A percentile compares a stretch with the other conserved stretches of the same genome.
Evolutionary conservation across 2,797 vertebrate species (phyloP).

Genomic region (Tenualosa ilisha): DNA sequence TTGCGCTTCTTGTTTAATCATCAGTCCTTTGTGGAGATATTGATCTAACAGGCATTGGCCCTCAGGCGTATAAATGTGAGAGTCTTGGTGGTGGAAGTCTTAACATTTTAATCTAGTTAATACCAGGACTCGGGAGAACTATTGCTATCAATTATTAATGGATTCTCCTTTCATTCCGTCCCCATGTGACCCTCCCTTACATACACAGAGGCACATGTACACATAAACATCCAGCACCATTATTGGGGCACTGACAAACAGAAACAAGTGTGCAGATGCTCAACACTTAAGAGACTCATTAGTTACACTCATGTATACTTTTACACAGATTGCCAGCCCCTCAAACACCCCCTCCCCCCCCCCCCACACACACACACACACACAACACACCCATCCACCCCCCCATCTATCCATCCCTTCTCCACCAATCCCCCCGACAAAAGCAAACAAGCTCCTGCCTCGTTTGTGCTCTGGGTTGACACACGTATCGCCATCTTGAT

Average conservation of each 20-base stretch:
- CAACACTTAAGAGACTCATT: constrained; percentile 51
- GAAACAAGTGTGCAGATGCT: neutral
- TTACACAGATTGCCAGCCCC: constrained; percentile 35
- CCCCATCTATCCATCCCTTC: neutral
- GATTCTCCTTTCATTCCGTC: neutral
- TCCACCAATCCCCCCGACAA: neutral
- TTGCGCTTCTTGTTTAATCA: neutral
- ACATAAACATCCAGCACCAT: constrained; percentile 11
- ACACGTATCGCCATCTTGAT: constrained; percentile 47
- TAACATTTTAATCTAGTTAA: constrained; percentile 17
- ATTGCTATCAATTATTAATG: constrained; percentile 11
- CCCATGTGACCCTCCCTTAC: neutral
- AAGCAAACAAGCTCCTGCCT: constrained; percentile 36
- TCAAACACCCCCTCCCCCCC: neutral
- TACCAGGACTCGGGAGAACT: neutral
- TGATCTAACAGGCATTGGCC: neutral
- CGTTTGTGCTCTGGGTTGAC: constrained; percentile 30
- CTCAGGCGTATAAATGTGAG: neutral
- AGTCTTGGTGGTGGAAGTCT: constrained; percentile 4
- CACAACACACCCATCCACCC: neutral
- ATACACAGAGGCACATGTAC: neutral
- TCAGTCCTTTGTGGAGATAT: constrained; percentile 1
- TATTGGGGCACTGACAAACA: neutral
- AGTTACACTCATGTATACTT: constrained; percentile 46
- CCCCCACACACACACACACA: neutral